Conservation (phyloP, 2,888 invertebrate species). For the Hirtodrosophila trivittata region DNA sequence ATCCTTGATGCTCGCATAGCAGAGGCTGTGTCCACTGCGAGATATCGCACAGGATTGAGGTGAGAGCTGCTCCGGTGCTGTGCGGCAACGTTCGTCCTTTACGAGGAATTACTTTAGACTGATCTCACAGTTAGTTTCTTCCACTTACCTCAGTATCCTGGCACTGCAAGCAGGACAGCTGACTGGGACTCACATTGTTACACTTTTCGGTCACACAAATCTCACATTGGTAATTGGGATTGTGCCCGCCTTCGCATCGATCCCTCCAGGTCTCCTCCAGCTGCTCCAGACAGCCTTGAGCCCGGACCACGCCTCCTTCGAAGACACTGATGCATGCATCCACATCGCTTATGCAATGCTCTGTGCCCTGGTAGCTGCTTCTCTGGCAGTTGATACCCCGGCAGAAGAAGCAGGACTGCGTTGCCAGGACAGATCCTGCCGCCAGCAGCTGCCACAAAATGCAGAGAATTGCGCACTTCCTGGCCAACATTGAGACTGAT, state of each 20-base stretch:
- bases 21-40: constrained; percentile 54
- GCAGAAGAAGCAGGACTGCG: constrained; percentile 62
- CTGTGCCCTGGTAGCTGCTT: constrained; percentile 49
- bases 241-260: constrained; percentile 27
- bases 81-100: constrained; percentile 40
- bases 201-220: constrained; percentile 58
- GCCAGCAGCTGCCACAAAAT: constrained; percentile 31
- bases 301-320: constrained; percentile 50
- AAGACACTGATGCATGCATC: constrained; percentile 76
- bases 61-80: constrained; percentile 29
- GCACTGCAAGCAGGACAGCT: constrained; percentile 68
- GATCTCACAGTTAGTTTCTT: too few relatives aligned
- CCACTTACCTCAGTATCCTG: constrained; percentile 55
- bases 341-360: constrained; percentile 61
- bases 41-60: constrained; percentile 43
- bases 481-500: constrained; percentile 50
- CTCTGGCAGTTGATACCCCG: constrained; percentile 71
- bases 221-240: constrained; percentile 34
- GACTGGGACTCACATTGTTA: constrained; percentile 54
- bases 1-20: constrained; percentile 38
- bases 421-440: constrained; percentile 38
- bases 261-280: constrained; percentile 35
- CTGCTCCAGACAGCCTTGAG: constrained; percentile 66
- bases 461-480: constrained; percentile 17
- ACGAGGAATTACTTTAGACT: neutral